Evolutionary conservation across 2,113 vertebrate genomes (phyloP), one percentile per base, ranked within the genome.

Genomic region (Aphyosemion australe): DNA sequence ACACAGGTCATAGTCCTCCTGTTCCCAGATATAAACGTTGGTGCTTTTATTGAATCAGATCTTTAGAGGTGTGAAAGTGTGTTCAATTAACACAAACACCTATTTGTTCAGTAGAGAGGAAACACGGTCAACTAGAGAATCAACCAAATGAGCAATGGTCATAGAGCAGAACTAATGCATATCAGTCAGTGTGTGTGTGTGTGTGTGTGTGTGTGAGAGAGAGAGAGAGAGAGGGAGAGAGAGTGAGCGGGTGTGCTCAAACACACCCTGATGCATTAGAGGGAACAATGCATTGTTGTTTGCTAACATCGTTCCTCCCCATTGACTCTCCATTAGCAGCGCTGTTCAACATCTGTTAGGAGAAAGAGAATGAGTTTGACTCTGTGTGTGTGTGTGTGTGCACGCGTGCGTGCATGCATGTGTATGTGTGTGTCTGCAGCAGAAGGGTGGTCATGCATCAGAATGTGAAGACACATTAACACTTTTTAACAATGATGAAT

Each of bases 301-400:
- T 79, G 87, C 82, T 83, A 89, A 91, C 83, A 84, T 51, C 85
- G 88, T 91, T 88, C 88, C 86, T 87, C 87, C 84, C 87, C 88
- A 88, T 87, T 89, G 87, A 88, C 83, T 93, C 85, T 89, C 87
- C 89, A 91, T 90, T 92, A 91, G 87, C 67, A 19, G 48, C 87
- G 84, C 80, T 86, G 90, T 84, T 89, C 88, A 91, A 90, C 91
- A 92, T 91, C 91, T 92, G 92, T 70, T 88, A 82, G 80, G 76
- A 72, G 65, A 74, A 75, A 62, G 60, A 45, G 52, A 46, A 64
- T 32, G 55, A 45, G 72, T 55, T 65, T 31, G 51, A 5, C 8
- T 20, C 42, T 66, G 7, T 67, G 16, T 39, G 46, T 53, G 66
- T 20, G 57, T 63, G 10, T 62, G 51, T 18, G 54, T 54, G 57